phyloP scores from a whole-genome alignment of 2,797 vertebrate genomes.

The Lemur catta region DNA sequence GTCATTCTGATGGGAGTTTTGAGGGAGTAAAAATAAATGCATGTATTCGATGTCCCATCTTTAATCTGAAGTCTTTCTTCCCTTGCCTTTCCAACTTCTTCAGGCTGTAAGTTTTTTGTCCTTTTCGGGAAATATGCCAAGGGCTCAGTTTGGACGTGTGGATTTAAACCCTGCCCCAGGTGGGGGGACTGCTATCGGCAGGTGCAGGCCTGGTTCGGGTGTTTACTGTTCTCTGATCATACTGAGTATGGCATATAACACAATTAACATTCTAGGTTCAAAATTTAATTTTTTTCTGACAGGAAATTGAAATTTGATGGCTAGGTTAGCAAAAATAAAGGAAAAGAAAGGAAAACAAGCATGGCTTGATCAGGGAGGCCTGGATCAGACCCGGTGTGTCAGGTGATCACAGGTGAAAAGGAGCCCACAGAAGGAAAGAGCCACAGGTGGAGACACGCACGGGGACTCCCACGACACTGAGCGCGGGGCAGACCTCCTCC shows the following conservation, averaged over 20 bases:
- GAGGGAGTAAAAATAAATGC: not conserved
- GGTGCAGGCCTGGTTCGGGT: rapidly evolving
- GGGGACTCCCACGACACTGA: not conserved
- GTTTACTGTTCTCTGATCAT: not conserved
- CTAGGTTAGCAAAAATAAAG: not conserved
- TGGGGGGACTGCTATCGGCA: rapidly evolving
- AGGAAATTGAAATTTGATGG: not conserved
- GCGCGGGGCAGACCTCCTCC: not conserved
- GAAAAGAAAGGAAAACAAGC: not conserved
- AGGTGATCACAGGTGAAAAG: not conserved
- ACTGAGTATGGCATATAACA: not conserved
- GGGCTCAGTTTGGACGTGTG: not conserved
- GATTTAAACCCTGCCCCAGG: no score
- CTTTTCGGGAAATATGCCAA: not conserved
- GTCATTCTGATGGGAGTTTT: not conserved
- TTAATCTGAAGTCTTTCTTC: not conserved
- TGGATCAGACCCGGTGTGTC: no score
- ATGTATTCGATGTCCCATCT: not conserved
- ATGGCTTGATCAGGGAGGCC: not conserved
- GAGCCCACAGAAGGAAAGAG: not conserved
- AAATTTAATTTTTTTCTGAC: not conserved
- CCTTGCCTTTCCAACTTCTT: not conserved
- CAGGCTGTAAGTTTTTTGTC: not conserved
- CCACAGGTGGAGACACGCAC: not conserved
- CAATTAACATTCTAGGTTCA: no score